phyloP scores from a whole-genome alignment of 2,797 vertebrate genomes.

The Sebastes trivittatus region DNA sequence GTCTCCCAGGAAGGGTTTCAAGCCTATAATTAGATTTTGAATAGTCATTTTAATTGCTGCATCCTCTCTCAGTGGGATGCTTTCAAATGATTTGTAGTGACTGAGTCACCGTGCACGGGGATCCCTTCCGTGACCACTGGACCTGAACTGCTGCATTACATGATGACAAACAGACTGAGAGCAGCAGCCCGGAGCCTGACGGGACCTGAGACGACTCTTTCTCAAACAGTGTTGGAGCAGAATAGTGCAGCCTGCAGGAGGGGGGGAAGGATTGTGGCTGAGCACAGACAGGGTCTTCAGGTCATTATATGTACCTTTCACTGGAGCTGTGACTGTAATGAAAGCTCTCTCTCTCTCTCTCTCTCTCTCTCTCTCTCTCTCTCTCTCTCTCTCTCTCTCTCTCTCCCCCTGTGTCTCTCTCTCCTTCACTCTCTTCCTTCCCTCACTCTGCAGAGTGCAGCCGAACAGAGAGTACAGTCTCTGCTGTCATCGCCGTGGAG shows the following conservation, averaged over 20 bases:
- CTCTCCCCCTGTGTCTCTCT: neutral
- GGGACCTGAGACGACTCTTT: slow-evolving; percentile 39
- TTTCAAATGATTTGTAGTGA: slow-evolving; percentile 6
- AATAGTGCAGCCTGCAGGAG: neutral
- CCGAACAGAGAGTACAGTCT: slow-evolving; percentile 46
- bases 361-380: neutral
- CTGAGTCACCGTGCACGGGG: neutral
- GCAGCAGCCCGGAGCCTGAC: slow-evolving; percentile 23
- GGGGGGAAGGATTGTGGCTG: neutral
- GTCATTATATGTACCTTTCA: slow-evolving; percentile 37
- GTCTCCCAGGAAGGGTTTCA: neutral
- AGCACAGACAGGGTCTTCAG: neutral
- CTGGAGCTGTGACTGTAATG: slow-evolving; percentile 14
- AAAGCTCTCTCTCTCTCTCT: slow-evolving; percentile 13
- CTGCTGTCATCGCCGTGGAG: slow-evolving; percentile 23
- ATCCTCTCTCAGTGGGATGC: neutral
- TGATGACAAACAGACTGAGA: slow-evolving; percentile 32
- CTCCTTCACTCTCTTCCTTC: neutral
- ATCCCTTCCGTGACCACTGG: neutral
- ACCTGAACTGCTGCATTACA: slow-evolving; percentile 39
- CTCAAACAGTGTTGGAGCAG: slow-evolving; percentile 13
- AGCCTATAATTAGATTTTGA: neutral
- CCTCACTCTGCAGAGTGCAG: slow-evolving; percentile 65
- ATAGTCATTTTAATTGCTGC: neutral
- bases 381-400: neutral